These are phyloP conservation scores for Pluvialis apricaria DNA, from an alignment of 2,113 vertebrate genomes.

Conservation along the genomic window DNA sequence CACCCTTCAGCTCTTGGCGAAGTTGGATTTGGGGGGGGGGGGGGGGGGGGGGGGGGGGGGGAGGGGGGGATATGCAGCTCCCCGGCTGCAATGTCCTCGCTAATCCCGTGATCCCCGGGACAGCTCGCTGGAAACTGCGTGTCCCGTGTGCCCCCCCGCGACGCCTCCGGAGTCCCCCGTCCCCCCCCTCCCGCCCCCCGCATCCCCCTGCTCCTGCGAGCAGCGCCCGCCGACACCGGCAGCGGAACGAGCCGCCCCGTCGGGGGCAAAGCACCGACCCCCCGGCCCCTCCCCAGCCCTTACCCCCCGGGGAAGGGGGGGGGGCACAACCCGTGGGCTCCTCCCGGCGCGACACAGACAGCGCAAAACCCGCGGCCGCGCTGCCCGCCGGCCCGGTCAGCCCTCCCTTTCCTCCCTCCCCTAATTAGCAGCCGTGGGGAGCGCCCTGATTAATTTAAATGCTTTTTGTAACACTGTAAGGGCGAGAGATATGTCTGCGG, in stretches of 20 bases:
- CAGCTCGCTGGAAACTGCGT: background rate
- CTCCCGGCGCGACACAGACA: background rate
- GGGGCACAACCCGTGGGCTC: background rate
- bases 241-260: background rate
- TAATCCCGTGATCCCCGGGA: background rate
- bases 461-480: conserved; percentile 49
- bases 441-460: conserved; percentile 51
- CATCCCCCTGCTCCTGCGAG: background rate
- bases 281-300: background rate
- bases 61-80: too few relatives aligned
- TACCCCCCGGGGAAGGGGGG: background rate
- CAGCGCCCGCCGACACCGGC: background rate
- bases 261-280: background rate
- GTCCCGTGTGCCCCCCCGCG: background rate
- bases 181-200: background rate
- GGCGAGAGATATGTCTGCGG: conserved; percentile 18
- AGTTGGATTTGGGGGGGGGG: background rate
- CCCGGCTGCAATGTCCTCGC: background rate
- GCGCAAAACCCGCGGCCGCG: background rate
- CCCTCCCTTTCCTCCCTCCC: background rate
- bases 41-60: too few relatives aligned
- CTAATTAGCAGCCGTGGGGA: conserved; percentile 32
- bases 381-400: background rate
- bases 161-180: background rate
- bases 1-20: background rate